A percentile compares a stretch with the other conserved stretches of the same genome.
Evolutionary conservation across 2,797 vertebrate species (phyloP).

Genomic region (Anguilla marmorata): DNA sequence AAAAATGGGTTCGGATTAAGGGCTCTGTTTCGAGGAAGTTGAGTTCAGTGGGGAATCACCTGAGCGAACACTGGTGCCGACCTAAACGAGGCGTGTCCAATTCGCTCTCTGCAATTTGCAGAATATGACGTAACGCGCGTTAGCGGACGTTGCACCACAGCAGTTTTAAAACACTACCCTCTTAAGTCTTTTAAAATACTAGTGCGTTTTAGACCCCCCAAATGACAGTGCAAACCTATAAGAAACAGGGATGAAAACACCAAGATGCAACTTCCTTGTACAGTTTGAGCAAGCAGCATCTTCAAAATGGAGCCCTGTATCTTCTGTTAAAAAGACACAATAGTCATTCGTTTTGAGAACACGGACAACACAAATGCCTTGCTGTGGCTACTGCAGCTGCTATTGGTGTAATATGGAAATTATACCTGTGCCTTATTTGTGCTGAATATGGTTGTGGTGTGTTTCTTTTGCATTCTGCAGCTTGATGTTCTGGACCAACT

Average conservation of each 20-base stretch:
- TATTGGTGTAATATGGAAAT: not conserved
- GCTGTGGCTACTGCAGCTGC: not conserved
- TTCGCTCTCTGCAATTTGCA: no score
- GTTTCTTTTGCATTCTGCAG: constrained; percentile 58
- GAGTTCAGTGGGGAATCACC: no score
- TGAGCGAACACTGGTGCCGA: no score
- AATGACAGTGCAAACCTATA: no score
- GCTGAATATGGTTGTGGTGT: not conserved
- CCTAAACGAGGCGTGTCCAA: no score
- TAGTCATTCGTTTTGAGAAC: not conserved
- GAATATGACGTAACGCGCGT: no score
- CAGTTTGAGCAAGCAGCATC: not conserved
- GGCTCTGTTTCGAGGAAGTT: no score
- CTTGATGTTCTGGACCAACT: constrained; percentile 99
- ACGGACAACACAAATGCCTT: not conserved
- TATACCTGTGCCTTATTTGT: not conserved
- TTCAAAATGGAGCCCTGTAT: not conserved
- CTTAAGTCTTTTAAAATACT: no score
- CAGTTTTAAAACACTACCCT: no score
- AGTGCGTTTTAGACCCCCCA: no score
- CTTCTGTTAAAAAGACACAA: not conserved
- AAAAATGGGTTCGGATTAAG: not conserved
- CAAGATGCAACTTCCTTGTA: not conserved
- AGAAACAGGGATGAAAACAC: not conserved
- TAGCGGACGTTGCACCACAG: no score